Conservation (phyloP, 2,888 invertebrate genomes). For the Drosophila histrio region DNA sequence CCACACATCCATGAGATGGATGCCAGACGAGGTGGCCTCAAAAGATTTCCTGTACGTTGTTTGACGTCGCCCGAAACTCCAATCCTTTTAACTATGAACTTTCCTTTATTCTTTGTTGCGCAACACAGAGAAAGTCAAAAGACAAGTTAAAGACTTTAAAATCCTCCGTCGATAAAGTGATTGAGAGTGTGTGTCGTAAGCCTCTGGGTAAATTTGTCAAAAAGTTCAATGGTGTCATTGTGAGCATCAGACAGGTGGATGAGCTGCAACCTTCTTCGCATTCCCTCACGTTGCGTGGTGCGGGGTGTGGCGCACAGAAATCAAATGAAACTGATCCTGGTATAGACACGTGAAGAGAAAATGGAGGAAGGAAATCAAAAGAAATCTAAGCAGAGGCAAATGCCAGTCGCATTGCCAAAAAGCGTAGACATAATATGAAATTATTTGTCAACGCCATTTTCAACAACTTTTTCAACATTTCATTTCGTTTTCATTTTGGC, state of each 20-base stretch:
- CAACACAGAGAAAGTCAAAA: constrained; percentile 60
- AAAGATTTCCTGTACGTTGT: constrained; percentile 65
- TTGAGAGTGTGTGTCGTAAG: constrained; percentile 48
- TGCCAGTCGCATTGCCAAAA: constrained; percentile 48
- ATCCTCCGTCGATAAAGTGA: constrained; percentile 70
- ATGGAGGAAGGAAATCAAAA: constrained; percentile 30
- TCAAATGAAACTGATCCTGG: constrained; percentile 62
- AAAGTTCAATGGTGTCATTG: constrained; percentile 51
- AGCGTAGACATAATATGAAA: constrained; percentile 73
- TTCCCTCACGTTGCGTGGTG: background rate
- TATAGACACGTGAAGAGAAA: constrained; percentile 32
- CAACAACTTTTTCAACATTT: constrained; percentile 76
- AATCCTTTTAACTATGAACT: constrained; percentile 68
- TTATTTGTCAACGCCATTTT: constrained; percentile 79
- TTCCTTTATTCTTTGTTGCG: constrained; percentile 21
- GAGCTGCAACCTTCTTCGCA: background rate
- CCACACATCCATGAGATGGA: constrained; percentile 11
- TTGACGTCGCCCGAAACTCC: constrained; percentile 32
- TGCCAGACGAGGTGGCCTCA: constrained; percentile 55
- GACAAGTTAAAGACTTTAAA: constrained; percentile 76
- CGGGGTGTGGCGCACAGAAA: constrained; percentile 39
- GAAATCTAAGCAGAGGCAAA: constrained; percentile 47
- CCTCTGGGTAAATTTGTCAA: constrained; percentile 63
- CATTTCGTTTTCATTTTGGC: constrained; percentile 73
- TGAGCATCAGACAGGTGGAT: constrained; percentile 58